Base-by-base conservation (phyloP, 2,888 invertebrate genomes). In the Heliconius erato region DNA sequence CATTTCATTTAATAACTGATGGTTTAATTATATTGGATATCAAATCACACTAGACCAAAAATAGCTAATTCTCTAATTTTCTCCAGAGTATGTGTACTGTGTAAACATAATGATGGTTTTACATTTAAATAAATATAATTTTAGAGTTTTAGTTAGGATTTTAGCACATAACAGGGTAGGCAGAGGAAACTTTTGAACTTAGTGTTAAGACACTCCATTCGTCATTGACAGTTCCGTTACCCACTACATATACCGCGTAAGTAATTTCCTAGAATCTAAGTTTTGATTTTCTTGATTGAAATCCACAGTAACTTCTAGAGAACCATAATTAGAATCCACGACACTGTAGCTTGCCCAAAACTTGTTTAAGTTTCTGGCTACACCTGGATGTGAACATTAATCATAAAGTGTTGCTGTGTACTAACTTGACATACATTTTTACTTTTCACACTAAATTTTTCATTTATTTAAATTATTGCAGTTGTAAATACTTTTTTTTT, bases 281-380 rank as follows among this genome's bases (percentile, higher is more conserved):
- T 35, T n/a, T 69, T 23, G 69, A 40, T 69, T 35, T 69, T 69
- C n/a, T 0, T n/a, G 69, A 69, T 69, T 69, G 71, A 40, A 71
- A 40, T n/a, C 71, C 71, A 2, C 40, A 71, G 71, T 44, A 44
- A 71, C n/a, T 71, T 44, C 11, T 14, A 44, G n/a, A 71, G 14
- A 40, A 71, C n/a, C 44, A 71, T 71, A 26, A 44, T 71, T 40
- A 44, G 14, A 71, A 71, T 44, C 35, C 44, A 26, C n/a, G 71
- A 40, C 40, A n/a, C 6, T 12, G 23, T 71, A 71, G 40, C 71
- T 71, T 44, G 26, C n/a, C 35, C 14, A 71, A 44, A 71, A 71
- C 40, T 71, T 71, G 44, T 71, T 44, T 26, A 44, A 71, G n/a
- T 44, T 71, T 44, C 40, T 71, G 23, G 23, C 40, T 44, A 44